Evolutionary conservation across 2,113 vertebrate species (phyloP).

Genomic region (Plestiodon gilberti): DNA sequence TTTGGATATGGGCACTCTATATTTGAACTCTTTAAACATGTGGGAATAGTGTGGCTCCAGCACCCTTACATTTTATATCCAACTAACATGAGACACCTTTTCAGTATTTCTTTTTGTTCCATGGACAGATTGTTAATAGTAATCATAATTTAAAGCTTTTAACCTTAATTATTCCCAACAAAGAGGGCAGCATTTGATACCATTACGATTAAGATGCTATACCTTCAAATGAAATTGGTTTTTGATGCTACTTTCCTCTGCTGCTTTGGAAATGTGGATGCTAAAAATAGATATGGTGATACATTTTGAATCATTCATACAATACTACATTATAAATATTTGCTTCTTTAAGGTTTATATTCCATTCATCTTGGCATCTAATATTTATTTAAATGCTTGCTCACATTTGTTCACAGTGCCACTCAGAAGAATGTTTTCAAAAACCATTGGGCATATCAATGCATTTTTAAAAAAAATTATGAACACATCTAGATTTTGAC

Average conservation of each 20-base stretch:
- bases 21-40: background rate
- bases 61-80: background rate
- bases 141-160: background rate
- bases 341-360: background rate
- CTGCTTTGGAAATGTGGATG: background rate
- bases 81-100: background rate
- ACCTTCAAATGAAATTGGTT: background rate
- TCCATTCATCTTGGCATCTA: background rate
- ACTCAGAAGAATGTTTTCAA: background rate
- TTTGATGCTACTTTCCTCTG: background rate
- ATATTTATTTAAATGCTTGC: background rate
- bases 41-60: background rate
- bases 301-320: background rate
- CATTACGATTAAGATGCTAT: background rate
- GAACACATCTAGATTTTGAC: background rate
- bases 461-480: background rate
- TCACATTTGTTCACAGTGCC: background rate
- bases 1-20: too few species aligned
- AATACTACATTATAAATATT: background rate
- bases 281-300: background rate
- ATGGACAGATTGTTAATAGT: background rate
- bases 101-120: background rate
- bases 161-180: background rate
- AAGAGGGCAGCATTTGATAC: background rate
- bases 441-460: background rate